A percentile compares a stretch with the other conserved stretches of the same genome.
These are phyloP conservation scores for Whitmania pigra DNA, from an alignment of 1,140 invertebrate genomes.

Conservation along the genomic window DNA sequence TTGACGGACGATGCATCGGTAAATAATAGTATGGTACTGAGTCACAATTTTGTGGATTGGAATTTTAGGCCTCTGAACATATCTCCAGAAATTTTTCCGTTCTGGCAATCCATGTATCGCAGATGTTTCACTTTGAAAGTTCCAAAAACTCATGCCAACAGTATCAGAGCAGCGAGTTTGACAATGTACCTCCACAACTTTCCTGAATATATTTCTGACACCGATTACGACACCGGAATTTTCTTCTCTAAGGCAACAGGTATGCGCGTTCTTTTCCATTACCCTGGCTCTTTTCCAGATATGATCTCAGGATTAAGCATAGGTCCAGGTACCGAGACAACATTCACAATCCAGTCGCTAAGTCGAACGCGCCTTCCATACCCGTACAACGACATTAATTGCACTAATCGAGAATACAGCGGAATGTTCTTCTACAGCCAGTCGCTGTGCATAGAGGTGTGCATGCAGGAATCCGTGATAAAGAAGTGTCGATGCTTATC, in stretches of 20 bases:
- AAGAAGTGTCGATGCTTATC: neutral
- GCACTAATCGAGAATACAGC: neutral
- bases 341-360: neutral
- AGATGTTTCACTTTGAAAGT: neutral
- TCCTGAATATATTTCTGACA: neutral
- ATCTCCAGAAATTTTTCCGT: neutral
- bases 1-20: neutral
- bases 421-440: neutral
- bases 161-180: neutral
- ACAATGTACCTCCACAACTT: neutral
- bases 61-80: neutral
- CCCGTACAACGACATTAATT: constrained; percentile 3
- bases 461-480: neutral
- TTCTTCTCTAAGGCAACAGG: constrained; percentile 1
- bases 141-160: neutral
- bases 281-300: neutral
- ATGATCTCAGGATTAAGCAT: neutral
- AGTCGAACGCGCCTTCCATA: neutral
- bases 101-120: neutral
- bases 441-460: neutral
- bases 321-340: constrained; percentile 14
- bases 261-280: constrained; percentile 3
- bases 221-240: neutral
- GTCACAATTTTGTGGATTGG: neutral
- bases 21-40: neutral